phyloP scores from a whole-genome alignment of 2,797 vertebrate species.

The Silurus aristotelis region DNA sequence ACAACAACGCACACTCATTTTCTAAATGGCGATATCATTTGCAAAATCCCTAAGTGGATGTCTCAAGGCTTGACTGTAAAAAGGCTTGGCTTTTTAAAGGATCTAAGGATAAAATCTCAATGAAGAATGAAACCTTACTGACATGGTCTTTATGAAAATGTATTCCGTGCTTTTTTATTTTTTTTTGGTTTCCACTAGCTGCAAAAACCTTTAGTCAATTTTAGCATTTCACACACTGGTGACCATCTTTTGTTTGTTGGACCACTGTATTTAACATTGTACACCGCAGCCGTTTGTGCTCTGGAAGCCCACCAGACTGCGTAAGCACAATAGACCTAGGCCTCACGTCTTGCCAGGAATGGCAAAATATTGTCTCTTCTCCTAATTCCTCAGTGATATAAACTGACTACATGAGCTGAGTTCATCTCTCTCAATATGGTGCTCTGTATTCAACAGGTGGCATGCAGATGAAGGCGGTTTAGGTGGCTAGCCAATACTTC shows the following conservation, averaged over 20 bases:
- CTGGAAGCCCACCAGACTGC: not conserved
- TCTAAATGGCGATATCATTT: conserved; percentile 2
- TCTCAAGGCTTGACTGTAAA: conserved; percentile 7
- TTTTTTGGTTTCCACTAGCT: conserved; percentile 48
- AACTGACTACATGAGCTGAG: conserved; percentile 32
- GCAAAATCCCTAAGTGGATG: conserved; percentile 7
- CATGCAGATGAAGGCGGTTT: conserved; percentile 53
- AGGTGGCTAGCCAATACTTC: conserved; percentile 24
- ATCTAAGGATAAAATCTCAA: too few relatives aligned
- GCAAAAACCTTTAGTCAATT: conserved; percentile 34
- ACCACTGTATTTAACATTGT: conserved; percentile 29
- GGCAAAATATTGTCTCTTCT: conserved; percentile 27
- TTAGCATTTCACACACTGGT: conserved; percentile 34
- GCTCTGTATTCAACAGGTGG: conserved; percentile 47
- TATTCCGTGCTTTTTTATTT: not conserved
- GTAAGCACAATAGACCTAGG: not conserved
- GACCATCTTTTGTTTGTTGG: conserved; percentile 10
- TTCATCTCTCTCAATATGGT: conserved; percentile 50
- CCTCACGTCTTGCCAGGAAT: conserved; percentile 5
- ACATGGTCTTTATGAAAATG: conserved; percentile 1
- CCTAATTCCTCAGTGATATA: not conserved
- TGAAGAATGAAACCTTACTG: not conserved
- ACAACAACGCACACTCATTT: conserved; percentile 12
- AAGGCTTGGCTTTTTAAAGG: not conserved
- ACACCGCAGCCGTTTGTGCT: conserved; percentile 9